Conservation (phyloP, 2,797 vertebrate genomes). For the Acrossocheilus fasciatus region DNA sequence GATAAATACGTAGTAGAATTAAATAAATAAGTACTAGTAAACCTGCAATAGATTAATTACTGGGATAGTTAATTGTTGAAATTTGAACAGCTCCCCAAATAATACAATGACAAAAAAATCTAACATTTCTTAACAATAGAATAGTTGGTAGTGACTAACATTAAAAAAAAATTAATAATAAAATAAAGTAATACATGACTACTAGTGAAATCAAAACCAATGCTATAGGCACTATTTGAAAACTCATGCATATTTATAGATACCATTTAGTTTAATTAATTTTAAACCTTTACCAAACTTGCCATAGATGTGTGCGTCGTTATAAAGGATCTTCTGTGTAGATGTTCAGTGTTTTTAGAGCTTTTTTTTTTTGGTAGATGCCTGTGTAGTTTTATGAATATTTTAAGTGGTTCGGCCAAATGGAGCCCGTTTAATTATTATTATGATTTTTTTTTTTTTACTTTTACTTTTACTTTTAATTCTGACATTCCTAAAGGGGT, state of each 20-base stretch:
- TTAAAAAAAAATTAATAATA: not conserved
- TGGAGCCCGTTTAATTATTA: not conserved
- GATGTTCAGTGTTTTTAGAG: not conserved
- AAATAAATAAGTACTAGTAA: not conserved
- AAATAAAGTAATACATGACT: not conserved
- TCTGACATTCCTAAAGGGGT: not conserved
- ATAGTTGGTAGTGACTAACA: not conserved
- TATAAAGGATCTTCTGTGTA: not conserved
- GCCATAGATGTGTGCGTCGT: not conserved
- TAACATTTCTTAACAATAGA: not conserved
- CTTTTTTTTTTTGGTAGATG: not conserved
- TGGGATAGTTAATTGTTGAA: not conserved
- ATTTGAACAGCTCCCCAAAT: not conserved
- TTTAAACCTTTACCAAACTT: not conserved
- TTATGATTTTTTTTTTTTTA: not conserved
- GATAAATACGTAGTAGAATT: not conserved
- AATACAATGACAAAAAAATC: not conserved
- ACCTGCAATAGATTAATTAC: not conserved
- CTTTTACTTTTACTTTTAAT: not conserved
- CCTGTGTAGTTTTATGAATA: not conserved
- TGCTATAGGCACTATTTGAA: not conserved
- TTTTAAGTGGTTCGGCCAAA: not conserved
- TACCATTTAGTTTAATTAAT: not conserved
- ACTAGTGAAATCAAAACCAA: not conserved
- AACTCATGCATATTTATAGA: not conserved